Percentiles rank a stretch among this genome's conserved stretches.
Conservation (phyloP, 2,888 invertebrate species). For the Icerya purchasi region DNA sequence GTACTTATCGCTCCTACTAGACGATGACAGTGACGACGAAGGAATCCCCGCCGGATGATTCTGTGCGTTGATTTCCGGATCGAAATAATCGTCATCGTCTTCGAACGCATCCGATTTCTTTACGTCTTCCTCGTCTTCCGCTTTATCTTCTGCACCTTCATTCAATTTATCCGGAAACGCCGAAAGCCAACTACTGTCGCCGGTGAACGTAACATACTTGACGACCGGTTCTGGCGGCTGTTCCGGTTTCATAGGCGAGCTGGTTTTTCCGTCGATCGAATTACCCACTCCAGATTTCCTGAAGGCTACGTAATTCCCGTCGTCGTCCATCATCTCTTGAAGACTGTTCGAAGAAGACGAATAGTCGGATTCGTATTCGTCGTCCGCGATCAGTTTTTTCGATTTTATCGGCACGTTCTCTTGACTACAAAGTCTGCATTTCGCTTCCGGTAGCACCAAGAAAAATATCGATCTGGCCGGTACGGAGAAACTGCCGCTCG, state of each 20-base stretch:
- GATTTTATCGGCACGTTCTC: background rate
- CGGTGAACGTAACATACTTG: constrained; percentile 16
- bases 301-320: background rate
- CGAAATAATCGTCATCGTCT: too few relatives aligned
- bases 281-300: background rate
- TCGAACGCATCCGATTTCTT: background rate
- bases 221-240: constrained; percentile 6
- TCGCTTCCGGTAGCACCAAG: constrained; percentile 19
- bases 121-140: background rate
- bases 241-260: background rate
- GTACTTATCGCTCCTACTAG: constrained; percentile 12
- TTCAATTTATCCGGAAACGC: constrained; percentile 13
- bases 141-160: background rate
- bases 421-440: constrained; percentile 17
- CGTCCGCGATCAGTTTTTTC: background rate
- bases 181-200: constrained; percentile 15
- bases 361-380: constrained; percentile 3
- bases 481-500: constrained; percentile 10
- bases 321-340: background rate
- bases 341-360: constrained; percentile 1
- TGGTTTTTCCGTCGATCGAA: background rate
- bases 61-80: too few relatives aligned
- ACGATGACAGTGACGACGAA: background rate
- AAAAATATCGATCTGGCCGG: constrained; percentile 19
- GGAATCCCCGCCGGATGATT: too few relatives aligned